Percentiles rank a stretch among this genome's conserved stretches.
These are phyloP conservation scores for Pagetopsis macropterus DNA, from an alignment of 2,797 vertebrate species.

Conservation along the genomic window DNA sequence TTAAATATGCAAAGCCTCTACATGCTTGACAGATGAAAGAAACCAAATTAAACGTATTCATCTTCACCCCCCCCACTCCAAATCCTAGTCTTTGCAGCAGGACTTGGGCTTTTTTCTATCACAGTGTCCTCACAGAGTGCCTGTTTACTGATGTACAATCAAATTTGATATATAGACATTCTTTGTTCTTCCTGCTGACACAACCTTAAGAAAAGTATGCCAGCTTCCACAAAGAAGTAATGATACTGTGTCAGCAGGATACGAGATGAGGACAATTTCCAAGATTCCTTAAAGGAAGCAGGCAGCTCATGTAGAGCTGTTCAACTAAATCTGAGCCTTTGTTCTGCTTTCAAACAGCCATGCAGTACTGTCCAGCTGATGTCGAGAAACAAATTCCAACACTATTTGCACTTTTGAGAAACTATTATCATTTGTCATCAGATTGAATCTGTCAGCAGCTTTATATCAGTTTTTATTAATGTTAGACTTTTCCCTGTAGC, in stretches of 20 bases:
- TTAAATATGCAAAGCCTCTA: constrained; percentile 65
- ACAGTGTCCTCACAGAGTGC: constrained; percentile 1
- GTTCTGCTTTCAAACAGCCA: constrained; percentile 12
- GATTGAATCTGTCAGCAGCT: constrained; percentile 20
- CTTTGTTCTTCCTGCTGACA: constrained; percentile 53
- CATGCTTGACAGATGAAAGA: constrained; percentile 69
- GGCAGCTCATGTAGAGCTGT: constrained; percentile 3
- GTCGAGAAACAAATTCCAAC: constrained; percentile 29
- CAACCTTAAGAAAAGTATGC: constrained; percentile 31
- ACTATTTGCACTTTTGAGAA: constrained; percentile 27
- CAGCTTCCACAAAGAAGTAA: constrained; percentile 42
- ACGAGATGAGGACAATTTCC: constrained; percentile 29
- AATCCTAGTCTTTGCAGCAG: constrained; percentile 33
- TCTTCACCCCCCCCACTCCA: constrained; percentile 23
- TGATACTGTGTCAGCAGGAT: constrained; percentile 41
- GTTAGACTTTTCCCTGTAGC: constrained; percentile 5
- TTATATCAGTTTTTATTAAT: constrained; percentile 33
- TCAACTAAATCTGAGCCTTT: constrained; percentile 33
- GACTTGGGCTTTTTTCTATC: constrained; percentile 20
- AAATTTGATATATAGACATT: constrained; percentile 47
- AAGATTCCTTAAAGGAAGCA: constrained; percentile 24
- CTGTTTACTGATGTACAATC: constrained; percentile 52
- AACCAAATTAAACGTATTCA: constrained; percentile 70
- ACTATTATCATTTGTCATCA: constrained; percentile 25
- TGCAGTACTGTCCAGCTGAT: constrained; percentile 8